Evolutionary conservation across 2,888 invertebrate species (phyloP), one percentile per base, ranked within the genome.

Genomic region (Callyntrura guangdongensis): DNA sequence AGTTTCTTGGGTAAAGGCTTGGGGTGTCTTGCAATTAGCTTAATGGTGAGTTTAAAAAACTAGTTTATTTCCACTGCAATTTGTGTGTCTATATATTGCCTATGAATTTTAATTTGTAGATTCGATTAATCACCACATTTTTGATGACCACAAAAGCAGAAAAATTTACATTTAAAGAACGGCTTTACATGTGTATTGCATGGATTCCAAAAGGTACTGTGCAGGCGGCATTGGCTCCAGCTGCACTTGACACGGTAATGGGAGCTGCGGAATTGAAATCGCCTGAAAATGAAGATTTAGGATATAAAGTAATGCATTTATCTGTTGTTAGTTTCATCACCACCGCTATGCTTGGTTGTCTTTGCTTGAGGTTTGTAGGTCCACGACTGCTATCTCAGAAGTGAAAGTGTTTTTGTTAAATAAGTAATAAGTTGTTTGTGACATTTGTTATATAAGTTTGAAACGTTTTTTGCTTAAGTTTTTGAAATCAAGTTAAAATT

Each of bases 131-230:
- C 11, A 79, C 85, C 11, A 56, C 89, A 12, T 92, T 86, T 83
- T 36, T 69, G 5, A 77, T 79, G 83, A 89, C 77, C 91, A 69
- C 69, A 84, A 12, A 56, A 61, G 5, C 69, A 83, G 74, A 91
- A 92, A 88, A 86, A 90, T 64, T 93, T 61, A 64, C 91, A 11
- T 22, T 85, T 0, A 88, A 89, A 61, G 92, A 93, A 88, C 77
- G 92, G 74, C 8, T 92, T 6, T 93, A 92, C 69, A 79, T 93
- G 12, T 91, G 87, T 11, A 53, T 93, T 11, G 81, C 92, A 14
- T 93, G 93, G 93, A 77, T 92, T 20, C 93, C 93, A 8, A 93
- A 93, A 87, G 93, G 93, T 27, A 94, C 93, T 3, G 93, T 94
- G 17, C 94, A 94, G 83, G 94, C 93, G 11, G 94, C 94, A 0